Evolutionary conservation across 2,113 vertebrate species (phyloP).

Genomic region (Euleptes europaea): DNA sequence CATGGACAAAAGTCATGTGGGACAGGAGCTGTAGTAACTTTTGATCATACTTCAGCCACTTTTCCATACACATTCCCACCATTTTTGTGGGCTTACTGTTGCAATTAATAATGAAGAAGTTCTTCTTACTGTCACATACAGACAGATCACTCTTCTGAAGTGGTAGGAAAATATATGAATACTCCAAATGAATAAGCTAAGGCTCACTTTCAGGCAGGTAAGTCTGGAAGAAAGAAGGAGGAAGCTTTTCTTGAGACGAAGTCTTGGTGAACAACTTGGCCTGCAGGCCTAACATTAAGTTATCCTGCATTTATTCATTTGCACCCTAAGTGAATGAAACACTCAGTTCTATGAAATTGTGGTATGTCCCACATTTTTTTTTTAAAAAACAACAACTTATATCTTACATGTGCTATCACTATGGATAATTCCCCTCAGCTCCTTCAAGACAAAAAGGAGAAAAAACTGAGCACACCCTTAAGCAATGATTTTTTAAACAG

Average conservation of each 20-base stretch:
- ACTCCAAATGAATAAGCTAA: neutral
- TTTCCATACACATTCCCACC: no score
- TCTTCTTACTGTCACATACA: neutral
- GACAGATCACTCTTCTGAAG: neutral
- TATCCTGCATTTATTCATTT: neutral
- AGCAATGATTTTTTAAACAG: neutral
- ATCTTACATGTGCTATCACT: neutral
- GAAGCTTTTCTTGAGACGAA: neutral
- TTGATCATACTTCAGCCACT: no score
- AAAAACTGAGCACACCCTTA: neutral
- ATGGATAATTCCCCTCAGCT: neutral
- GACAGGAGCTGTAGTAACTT: no score
- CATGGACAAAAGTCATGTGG: no score
- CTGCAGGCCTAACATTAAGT: neutral
- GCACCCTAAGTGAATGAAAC: neutral
- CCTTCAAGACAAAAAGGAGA: neutral
- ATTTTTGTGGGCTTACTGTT: neutral
- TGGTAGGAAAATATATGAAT: neutral
- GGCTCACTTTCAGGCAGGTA: neutral
- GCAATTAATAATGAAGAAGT: neutral
- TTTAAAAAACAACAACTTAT: neutral
- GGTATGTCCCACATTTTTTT: neutral
- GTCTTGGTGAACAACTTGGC: neutral
- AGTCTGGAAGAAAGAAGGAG: neutral
- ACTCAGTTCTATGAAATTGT: neutral